Evolutionary conservation across 2,113 vertebrate genomes (phyloP), one percentile per base, ranked within the genome.

Genomic region (Scomber japonicus): DNA sequence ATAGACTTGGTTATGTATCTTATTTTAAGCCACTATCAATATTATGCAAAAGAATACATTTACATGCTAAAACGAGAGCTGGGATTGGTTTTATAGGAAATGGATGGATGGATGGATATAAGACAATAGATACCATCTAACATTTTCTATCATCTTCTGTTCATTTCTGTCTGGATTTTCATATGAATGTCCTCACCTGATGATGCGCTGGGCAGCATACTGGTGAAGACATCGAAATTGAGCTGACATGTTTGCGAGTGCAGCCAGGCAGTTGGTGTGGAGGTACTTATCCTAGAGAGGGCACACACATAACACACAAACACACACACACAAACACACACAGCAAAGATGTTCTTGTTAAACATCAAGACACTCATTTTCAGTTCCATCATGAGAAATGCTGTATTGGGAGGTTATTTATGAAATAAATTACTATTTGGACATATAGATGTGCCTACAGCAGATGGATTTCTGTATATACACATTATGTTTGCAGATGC

Each of bases 161-260:
- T 60, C 27, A 54, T 16, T 14, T 64, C 21, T 19, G 30, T 55
- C 61, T 46, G 21, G 12, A 75, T 30, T 45, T 35, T 24, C 2
- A 63, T 27, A 63, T 55, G 10, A 19, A 73, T n/a, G 51, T 74
- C 7, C 91, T 95, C 93, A 98, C 97, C 97, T 99, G 94, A 99
- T 99, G 86, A 99, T 99, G 82, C 98, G 96, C 92, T 99, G 98
- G 59, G 98, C 98, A 4, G 98, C 98, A 0, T 99, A 99, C 91
- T 99, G 98, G 83, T 99, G 98, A 40, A 99, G 96, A 0, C 96
- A 97, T 61, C 97, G 97, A 84, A 99, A 99, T 94, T 99, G 98
- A 0, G 97, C 96, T 0, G 98, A 99, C 98, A 99, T 99, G 82
- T 99, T 99, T 40, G 98, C 98, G 51, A 99, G 95, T 3, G 98